Evolutionary conservation across 2,888 invertebrate species (phyloP), one percentile per base, ranked within the genome.

Genomic region (Linnaemya tessellans): DNA sequence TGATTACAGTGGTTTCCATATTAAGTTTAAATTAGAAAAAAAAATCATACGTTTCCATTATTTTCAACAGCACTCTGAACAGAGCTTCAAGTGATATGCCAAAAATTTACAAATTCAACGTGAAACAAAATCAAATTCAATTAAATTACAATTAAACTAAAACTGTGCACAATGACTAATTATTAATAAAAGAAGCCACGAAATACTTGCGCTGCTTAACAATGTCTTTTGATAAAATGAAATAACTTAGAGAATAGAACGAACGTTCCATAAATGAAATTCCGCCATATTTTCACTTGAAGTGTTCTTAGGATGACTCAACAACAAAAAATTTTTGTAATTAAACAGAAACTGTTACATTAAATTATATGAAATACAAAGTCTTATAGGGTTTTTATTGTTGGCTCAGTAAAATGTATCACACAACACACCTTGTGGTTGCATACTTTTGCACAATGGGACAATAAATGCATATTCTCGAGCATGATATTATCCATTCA

Each of bases 81-180:
- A n/a, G n/a, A n/a, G n/a, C n/a, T 22, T 22, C 13, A 65, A 46
- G 25, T 73, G 10, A 46, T n/a, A 20, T 51, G 22, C 1, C 8
- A 38, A 49, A 35, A 22, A 38, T 7, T 22, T 13, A 9, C 8
- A 46, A 60, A 60, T 62, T 62, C 62, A 15, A 18, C 46, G 38
- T 22, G 11, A 22, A 64, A 43, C 30, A 30, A 70, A 70, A 56
- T 8, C 1, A 10, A 71, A 60, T 46, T 60, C 18, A 58, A 20
- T 60, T 46, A 62, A 35, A 38, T 56, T 54, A 22, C 56, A 74
- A 74, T 74, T 74, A 74, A 62, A 51, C 15, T 56, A 11, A 49
- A 74, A 74, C 49, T 62, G 62, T 20, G 49, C 62, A 51, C 49
- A 49, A 74, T 51, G 10, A n/a, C 35, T 62, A 74, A 38, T 49